phyloP scores from a whole-genome alignment of 2,888 invertebrate species.

The Diabrotica balteata region DNA sequence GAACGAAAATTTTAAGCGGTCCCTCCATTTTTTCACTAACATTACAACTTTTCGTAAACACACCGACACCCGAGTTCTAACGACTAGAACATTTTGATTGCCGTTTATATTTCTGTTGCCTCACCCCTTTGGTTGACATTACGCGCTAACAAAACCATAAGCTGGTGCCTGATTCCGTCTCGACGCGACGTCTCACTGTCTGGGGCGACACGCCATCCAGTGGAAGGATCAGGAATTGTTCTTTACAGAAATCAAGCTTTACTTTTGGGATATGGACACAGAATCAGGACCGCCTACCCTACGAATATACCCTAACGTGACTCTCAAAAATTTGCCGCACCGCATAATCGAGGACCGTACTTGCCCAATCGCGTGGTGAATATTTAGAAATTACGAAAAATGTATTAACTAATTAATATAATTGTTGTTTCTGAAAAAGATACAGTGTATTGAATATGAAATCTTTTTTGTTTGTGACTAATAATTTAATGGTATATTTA shows the following conservation, averaged over 20 bases:
- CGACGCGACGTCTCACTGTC: constrained; percentile 48
- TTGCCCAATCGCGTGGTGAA: too few species aligned
- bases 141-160: constrained; percentile 50
- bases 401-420: too few species aligned
- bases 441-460: too few species aligned
- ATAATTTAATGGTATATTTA: too few species aligned
- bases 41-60: constrained; percentile 49
- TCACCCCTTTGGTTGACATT: constrained; percentile 52
- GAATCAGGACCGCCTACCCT: too few species aligned
- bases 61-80: constrained; percentile 37
- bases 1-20: constrained; percentile 45
- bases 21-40: constrained; percentile 54
- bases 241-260: constrained; percentile 8
- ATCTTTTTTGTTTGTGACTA: too few species aligned
- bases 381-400: too few species aligned
- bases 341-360: too few species aligned
- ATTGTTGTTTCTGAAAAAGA: too few species aligned
- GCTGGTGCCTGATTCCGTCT: constrained; percentile 39
- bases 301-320: too few species aligned
- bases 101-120: constrained; percentile 41
- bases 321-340: too few species aligned
- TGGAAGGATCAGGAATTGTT: constrained; percentile 32
- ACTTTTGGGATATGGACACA: background rate
- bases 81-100: constrained; percentile 29
- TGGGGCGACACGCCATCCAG: constrained; percentile 50